Base-by-base conservation (phyloP, 2,797 vertebrate species). In the Mormyrops attenuatus region DNA sequence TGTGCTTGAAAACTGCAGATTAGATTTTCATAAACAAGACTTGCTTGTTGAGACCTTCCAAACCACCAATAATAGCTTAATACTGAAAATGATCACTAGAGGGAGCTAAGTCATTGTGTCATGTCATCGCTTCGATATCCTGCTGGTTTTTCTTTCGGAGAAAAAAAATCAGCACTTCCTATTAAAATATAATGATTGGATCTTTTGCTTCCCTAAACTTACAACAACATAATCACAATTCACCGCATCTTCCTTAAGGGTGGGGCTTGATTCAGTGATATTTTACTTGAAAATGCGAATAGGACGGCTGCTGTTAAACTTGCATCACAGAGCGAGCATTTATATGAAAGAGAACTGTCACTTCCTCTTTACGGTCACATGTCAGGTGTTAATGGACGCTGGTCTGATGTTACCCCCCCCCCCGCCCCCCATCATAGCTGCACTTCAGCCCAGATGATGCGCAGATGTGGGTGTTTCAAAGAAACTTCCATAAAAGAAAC, bases 31-130 rank as follows among this genome's bases (percentile, higher is more conserved):
- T 85, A 82, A 82, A 82, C 41, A 82, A 47, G 77, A 41, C 17
- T 85, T 30, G 44, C 44, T 84, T 26, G 20, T 49, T 52, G 84
- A 85, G 49, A 30, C 22, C 84, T 22, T 26, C 15, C 44, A 85
- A 85, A 52, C 9, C n/a, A 49, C 41, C 20, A 52, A 26, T 52
- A 85, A 85, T 85, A 49, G 82, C 3, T 85, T 85, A 47, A 63
- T 92, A 5, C 92, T 38, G 0, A 11, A 1, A 88, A 38, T 50
- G n/a, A 3, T 92, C 98, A 98, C 98, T 97, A 98, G 98, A 99
- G 98, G 97, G 98, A 94, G 97, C 97, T 97, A 97, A 96, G 97
- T 94, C 97, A 97, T 97, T 97, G 96, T 96, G 91, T 95, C 96
- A 97, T 98, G 94, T 94, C 89, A 91, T 92, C 92, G 92, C 92